Evolutionary conservation across 2,113 vertebrate species (phyloP).

Genomic region (Columba janthina): DNA sequence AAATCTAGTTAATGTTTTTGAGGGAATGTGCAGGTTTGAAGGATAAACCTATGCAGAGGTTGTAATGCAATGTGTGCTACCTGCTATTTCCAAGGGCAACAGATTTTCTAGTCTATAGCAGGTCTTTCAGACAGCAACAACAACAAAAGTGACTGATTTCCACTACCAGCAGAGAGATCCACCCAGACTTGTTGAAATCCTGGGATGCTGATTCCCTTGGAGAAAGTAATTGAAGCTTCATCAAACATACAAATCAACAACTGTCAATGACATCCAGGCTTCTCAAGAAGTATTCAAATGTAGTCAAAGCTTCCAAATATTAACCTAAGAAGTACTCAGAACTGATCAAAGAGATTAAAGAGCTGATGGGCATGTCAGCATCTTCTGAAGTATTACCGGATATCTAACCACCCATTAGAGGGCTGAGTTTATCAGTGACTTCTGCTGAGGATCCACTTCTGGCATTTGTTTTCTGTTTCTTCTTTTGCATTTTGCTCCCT

Average conservation of each 20-base stretch:
- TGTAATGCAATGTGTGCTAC: not conserved
- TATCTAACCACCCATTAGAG: not conserved
- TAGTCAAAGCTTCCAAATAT: not conserved
- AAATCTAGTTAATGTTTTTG: slow-evolving; percentile 28
- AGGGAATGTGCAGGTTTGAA: not conserved
- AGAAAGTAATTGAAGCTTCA: not conserved
- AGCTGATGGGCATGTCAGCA: not conserved
- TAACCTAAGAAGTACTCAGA: not conserved
- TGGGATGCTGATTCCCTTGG: not conserved
- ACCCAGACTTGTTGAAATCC: not conserved
- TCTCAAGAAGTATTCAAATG: not conserved
- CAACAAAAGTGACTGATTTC: not conserved
- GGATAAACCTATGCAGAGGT: not conserved
- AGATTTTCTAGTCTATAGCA: not conserved
- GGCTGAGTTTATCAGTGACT: not conserved
- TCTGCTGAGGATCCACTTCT: not conserved
- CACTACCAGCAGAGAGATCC: not conserved
- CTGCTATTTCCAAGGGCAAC: not conserved
- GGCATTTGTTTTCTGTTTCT: not conserved
- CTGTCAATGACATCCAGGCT: not conserved
- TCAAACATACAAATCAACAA: not conserved
- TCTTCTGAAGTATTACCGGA: not conserved
- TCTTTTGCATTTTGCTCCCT: not conserved
- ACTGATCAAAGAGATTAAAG: not conserved
- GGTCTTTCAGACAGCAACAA: not conserved